Evolutionary conservation across 2,113 vertebrate genomes (phyloP).

Genomic region (Himantopus leucocephalus): DNA sequence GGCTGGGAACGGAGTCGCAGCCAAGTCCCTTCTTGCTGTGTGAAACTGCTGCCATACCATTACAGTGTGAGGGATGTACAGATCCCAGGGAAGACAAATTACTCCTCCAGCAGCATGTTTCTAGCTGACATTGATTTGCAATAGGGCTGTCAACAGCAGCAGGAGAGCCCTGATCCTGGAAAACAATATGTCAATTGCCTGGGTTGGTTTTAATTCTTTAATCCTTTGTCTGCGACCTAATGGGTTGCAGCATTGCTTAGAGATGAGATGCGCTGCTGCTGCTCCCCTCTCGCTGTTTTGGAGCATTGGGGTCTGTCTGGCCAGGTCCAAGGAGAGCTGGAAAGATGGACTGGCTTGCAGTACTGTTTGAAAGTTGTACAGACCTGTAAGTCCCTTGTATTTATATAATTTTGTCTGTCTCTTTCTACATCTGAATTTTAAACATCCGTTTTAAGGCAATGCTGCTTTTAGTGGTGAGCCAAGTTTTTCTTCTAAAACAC

Average conservation of each 20-base stretch:
- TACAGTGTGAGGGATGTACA: fast-evolving
- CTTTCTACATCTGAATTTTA: constrained; percentile 61
- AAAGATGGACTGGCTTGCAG: not conserved
- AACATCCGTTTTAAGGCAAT: constrained; percentile 64
- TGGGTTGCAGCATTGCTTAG: not conserved
- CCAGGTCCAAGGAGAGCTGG: constrained; percentile 41
- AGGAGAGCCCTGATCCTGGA: constrained; percentile 45
- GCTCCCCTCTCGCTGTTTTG: constrained; percentile 42
- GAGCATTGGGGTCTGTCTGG: not conserved
- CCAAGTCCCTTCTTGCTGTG: not conserved
- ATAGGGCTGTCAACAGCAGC: constrained; percentile 27
- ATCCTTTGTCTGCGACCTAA: not conserved
- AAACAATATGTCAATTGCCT: constrained; percentile 25
- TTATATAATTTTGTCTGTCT: constrained; percentile 55
- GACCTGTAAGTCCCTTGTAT: constrained; percentile 49
- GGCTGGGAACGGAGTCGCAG: not conserved
- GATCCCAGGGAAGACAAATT: not conserved
- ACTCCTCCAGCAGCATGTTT: not conserved
- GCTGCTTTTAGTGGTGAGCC: constrained; percentile 62
- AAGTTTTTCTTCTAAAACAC: constrained; percentile 71
- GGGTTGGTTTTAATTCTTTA: constrained; percentile 41
- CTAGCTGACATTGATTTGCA: not conserved
- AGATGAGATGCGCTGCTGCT: not conserved
- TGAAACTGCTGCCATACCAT: not conserved
- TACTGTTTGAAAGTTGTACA: constrained; percentile 18